These are phyloP conservation scores for Drosophila fulvimacula DNA, from an alignment of 2,888 invertebrate species.

Conservation along the genomic window DNA sequence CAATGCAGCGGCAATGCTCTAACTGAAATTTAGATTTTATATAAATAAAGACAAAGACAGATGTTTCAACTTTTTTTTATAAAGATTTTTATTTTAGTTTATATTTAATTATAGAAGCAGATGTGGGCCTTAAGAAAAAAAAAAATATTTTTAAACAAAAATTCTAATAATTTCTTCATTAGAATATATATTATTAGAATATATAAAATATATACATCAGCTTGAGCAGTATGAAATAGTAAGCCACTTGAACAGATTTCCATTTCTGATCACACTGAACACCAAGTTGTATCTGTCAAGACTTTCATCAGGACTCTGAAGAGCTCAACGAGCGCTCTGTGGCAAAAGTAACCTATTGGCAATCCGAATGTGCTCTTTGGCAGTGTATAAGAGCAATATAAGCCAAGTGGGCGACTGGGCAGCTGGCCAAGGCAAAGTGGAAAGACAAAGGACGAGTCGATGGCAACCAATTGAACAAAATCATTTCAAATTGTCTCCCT, in stretches of 20 bases:
- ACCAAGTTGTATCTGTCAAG: background rate
- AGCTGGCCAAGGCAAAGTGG: slow-evolving; percentile 33
- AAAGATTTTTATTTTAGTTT: no score
- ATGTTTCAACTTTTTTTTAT: no score
- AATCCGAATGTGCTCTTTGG: background rate
- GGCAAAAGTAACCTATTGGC: no score
- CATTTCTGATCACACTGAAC: background rate
- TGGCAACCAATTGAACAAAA: slow-evolving; percentile 64
- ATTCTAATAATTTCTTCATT: no score
- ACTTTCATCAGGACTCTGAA: no score
- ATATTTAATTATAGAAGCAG: no score
- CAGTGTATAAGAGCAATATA: slow-evolving; percentile 15
- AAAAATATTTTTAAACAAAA: no score
- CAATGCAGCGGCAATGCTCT: slow-evolving; percentile 9
- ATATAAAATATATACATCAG: background rate
- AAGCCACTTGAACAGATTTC: background rate
- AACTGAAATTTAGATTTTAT: background rate
- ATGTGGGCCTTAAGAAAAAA: no score
- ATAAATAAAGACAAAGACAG: no score
- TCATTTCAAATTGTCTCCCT: slow-evolving; percentile 68
- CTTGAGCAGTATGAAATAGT: background rate
- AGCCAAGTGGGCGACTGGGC: slow-evolving; percentile 16
- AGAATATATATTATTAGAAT: no score
- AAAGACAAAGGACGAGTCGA: slow-evolving; percentile 36
- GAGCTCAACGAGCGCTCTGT: background rate